Base-by-base conservation (phyloP, 2,113 vertebrate species). In the Scophthalmus maximus region DNA sequence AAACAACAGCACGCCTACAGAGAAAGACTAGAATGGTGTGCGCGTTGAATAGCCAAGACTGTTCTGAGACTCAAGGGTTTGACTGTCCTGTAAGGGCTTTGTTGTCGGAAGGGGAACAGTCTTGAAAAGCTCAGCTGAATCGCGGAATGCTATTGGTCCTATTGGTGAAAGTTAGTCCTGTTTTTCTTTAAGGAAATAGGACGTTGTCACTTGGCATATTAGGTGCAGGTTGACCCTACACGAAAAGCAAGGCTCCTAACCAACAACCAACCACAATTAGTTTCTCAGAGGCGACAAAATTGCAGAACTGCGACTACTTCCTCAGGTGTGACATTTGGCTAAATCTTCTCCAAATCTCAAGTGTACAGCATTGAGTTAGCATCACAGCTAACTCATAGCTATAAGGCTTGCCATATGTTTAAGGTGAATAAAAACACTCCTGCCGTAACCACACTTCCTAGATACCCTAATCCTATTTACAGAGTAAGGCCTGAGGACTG, bases 391-490 rank as follows among this genome's bases (percentile, higher is more conserved):
- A n/a, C n/a, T n/a, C n/a, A n/a, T n/a, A n/a, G 52, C 49, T 34
- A 3, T 12, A 11, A 27, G 38, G 25, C 25, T 36, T 42, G 18
- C 38, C 30, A 34, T 5, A 12, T 69, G 25, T 46, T 26, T 12
- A 42, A 32, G 40, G 18, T 34, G 6, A 36, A 25, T 40, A 22
- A 53, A 67, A 50, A 38, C 20, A 23, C 29, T 44, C 0, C 63
- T 61, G 38, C 50, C 60, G 60, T 66, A 29, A 27, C 62, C 61
- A 51, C 38, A 51, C 44, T 80, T 78, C 76, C 76, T 70, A 83
- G 56, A 84, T 87, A 82, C 71, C 68, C 29, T 89, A 90, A 92
- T 91, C 87, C 89, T 89, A 78, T 92, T 92, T 84, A 63, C 68
- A 79, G 77, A 68, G 75, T 57, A 55, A 68, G 69, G 17, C 18